Conservation (phyloP, 2,113 vertebrate species). For the Sebastes schlegelii region DNA sequence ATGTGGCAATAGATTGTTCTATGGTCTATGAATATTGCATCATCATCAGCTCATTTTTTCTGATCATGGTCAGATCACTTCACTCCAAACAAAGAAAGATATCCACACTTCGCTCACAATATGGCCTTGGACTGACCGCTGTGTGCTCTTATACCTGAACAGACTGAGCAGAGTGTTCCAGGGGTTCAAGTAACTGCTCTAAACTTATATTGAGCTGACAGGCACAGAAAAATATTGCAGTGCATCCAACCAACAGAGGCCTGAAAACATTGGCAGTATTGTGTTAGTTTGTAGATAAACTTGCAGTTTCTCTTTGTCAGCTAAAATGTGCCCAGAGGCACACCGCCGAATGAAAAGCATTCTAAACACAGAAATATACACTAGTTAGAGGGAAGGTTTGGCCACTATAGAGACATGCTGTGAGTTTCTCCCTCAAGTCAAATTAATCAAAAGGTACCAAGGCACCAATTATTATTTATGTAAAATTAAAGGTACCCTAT, state of each 20-base stretch:
- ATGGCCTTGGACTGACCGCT: not conserved
- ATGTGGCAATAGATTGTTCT: not conserved
- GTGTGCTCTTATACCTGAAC: not conserved
- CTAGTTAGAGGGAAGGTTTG: not conserved
- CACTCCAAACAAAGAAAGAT: not conserved
- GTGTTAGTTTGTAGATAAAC: conserved; percentile 32
- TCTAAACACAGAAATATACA: not conserved
- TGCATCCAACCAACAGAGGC: not conserved
- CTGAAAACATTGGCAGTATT: not conserved
- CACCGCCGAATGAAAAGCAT: not conserved
- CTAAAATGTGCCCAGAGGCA: not conserved
- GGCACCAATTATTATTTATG: no score
- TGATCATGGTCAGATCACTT: not conserved
- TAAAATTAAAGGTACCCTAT: not conserved
- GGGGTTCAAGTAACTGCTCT: conserved; percentile 11
- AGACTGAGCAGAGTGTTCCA: conserved; percentile 1
- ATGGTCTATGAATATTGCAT: not conserved
- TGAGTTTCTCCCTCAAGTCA: not conserved
- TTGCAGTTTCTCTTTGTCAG: conserved; percentile 9
- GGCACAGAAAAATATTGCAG: conserved; percentile 2
- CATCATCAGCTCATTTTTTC: not conserved
- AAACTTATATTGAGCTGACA: conserved; percentile 22
- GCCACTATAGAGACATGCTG: not conserved
- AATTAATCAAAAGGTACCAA: no score
- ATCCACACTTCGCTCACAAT: not conserved